phyloP scores from a whole-genome alignment of 2,797 vertebrate species.

The Sus cebifrons region DNA sequence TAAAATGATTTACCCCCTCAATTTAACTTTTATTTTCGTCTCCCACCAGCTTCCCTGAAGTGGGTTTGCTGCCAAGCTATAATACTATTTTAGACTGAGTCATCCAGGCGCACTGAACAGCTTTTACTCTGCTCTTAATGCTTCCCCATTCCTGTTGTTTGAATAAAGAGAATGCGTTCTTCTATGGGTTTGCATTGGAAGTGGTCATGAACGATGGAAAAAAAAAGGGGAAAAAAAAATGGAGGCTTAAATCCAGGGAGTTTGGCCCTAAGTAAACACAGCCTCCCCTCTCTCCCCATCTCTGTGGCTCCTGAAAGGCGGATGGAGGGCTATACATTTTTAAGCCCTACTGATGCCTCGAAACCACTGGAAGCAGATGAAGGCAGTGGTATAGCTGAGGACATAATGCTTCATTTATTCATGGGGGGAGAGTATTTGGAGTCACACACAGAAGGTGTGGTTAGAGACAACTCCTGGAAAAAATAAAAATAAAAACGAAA shows the following conservation, averaged over 20 bases:
- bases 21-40: slow-evolving; percentile 73
- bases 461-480: slow-evolving; percentile 54
- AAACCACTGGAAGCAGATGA: background rate
- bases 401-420: slow-evolving; percentile 51
- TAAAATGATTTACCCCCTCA: slow-evolving; percentile 70
- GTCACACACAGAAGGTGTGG: background rate
- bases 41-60: slow-evolving; percentile 70
- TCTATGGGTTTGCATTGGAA: slow-evolving; percentile 60
- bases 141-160: background rate
- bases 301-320: background rate
- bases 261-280: background rate
- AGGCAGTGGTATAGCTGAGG: background rate
- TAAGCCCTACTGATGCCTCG: background rate
- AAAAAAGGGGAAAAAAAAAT: background rate
- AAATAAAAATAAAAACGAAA: slow-evolving; percentile 69
- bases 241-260: background rate
- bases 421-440: background rate
- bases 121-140: slow-evolving; percentile 53
- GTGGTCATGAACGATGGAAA: background rate
- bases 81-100: slow-evolving; percentile 72
- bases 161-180: slow-evolving; percentile 65
- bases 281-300: background rate
- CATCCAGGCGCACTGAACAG: slow-evolving; percentile 60
- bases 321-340: background rate
- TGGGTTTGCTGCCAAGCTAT: slow-evolving; percentile 70